These are phyloP conservation scores for Eilema depressum DNA, from an alignment of 2,888 invertebrate species.

Conservation along the genomic window DNA sequence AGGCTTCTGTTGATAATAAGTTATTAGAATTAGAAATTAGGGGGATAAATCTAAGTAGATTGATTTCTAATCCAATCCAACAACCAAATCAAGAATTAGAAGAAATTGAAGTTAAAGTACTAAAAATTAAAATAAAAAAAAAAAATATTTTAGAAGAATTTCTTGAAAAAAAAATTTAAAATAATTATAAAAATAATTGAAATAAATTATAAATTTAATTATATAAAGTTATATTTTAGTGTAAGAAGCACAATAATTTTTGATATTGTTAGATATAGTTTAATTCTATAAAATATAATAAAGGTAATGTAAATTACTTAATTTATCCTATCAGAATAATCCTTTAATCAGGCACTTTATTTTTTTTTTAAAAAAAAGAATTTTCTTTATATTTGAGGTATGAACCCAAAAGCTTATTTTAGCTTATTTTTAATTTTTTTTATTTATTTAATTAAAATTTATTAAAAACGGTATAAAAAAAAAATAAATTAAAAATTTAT, in stretches of 20 bases:
- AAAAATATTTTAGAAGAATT: slow-evolving; percentile 85
- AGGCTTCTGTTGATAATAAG: slow-evolving; percentile 83
- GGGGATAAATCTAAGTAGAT: slow-evolving; percentile 88
- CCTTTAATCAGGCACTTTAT: slow-evolving; percentile 82
- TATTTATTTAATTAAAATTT: slow-evolving; percentile 49
- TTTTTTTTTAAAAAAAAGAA: slow-evolving; percentile 78
- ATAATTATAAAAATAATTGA: slow-evolving; percentile 83
- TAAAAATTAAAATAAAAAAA: slow-evolving; percentile 83
- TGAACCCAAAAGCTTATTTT: slow-evolving; percentile 89
- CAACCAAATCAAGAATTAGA: slow-evolving; percentile 77
- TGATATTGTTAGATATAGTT: slow-evolving; percentile 88
- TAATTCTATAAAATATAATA: slow-evolving; percentile 89
- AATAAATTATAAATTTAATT: slow-evolving; percentile 63
- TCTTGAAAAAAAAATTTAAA: slow-evolving; percentile 81
- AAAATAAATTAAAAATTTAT: slow-evolving; percentile 7
- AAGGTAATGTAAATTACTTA: slow-evolving; percentile 78
- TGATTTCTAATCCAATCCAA: slow-evolving; percentile 89
- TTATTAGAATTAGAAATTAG: slow-evolving; percentile 83
- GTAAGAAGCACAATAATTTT: slow-evolving; percentile 88
- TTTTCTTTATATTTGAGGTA: slow-evolving; percentile 86
- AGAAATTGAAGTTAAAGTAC: slow-evolving; percentile 75
- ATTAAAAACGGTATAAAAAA: slow-evolving; percentile 55
- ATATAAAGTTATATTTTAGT: slow-evolving; percentile 83
- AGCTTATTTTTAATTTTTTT: slow-evolving; percentile 79
- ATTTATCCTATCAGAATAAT: slow-evolving; percentile 82